Conservation (phyloP, 35 echinoderm and acorn worm species). For the Lytechinus variegatus region DNA sequence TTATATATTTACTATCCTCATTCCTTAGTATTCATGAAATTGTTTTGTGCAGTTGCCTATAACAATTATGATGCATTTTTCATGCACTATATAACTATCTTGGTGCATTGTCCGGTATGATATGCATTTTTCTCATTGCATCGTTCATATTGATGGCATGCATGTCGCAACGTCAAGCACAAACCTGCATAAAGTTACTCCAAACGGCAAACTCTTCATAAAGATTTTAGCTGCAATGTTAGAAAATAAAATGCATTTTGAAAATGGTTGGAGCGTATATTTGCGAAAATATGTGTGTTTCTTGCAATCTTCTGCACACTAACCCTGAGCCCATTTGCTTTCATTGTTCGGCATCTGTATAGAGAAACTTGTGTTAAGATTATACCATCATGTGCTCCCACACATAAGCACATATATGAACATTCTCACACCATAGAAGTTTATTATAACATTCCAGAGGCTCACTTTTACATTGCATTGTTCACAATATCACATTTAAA, state of each 20-base stretch:
- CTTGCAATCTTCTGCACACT: background rate
- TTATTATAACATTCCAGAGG: background rate
- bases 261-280: conserved; percentile 1
- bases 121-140: background rate
- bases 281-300: conserved; percentile 14
- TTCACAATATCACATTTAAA: background rate
- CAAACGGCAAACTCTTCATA: background rate
- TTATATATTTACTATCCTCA: background rate
- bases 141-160: background rate
- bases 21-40: too few species aligned
- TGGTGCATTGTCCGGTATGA: background rate
- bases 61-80: conserved; percentile 7
- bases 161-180: background rate
- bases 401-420: background rate
- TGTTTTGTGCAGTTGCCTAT: background rate
- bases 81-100: background rate
- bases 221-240: background rate
- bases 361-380: background rate
- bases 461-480: background rate
- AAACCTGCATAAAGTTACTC: background rate
- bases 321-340: background rate
- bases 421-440: background rate
- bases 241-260: background rate
- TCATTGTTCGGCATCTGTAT: background rate
- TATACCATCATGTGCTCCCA: background rate